Percentiles rank a stretch among this genome's conserved stretches.
These are phyloP conservation scores for Dermolepida albohirtum DNA, from an alignment of 2,888 invertebrate genomes.

Conservation along the genomic window DNA sequence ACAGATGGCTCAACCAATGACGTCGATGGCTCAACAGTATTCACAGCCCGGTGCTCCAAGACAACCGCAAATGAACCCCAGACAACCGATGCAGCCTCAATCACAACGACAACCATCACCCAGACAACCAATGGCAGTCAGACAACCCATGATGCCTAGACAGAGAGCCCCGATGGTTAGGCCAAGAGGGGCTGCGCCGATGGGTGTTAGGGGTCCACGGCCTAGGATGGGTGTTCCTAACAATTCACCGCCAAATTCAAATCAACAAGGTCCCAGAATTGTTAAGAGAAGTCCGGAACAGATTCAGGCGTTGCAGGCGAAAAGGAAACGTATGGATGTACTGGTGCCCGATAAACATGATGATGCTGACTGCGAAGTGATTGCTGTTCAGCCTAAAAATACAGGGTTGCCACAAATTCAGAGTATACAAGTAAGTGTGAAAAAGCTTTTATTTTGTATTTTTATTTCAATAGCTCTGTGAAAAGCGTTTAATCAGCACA, in stretches of 20 bases:
- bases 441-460: not conserved
- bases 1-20: conserved; percentile 48
- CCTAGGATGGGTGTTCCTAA: conserved; percentile 47
- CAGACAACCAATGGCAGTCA: conserved; percentile 47
- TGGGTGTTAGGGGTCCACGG: conserved; percentile 49
- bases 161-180: conserved; percentile 53
- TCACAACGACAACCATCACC: conserved; percentile 43
- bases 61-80: conserved; percentile 40
- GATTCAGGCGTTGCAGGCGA: conserved; percentile 55
- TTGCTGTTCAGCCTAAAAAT: conserved; percentile 79
- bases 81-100: conserved; percentile 42
- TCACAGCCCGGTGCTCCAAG: conserved; percentile 50
- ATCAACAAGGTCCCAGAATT: conserved; percentile 43
- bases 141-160: conserved; percentile 52
- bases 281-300: conserved; percentile 57
- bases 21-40: conserved; percentile 44
- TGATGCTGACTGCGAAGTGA: conserved; percentile 81
- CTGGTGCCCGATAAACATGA: conserved; percentile 77
- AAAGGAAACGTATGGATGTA: conserved; percentile 72
- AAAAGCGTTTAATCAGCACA: too few species aligned
- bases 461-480: not conserved
- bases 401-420: conserved; percentile 79
- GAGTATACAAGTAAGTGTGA: conserved; percentile 75
- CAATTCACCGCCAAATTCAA: conserved; percentile 28
- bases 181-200: conserved; percentile 53